phyloP scores from a whole-genome alignment of 2,797 vertebrate genomes.

The Megaceryle alcyon region DNA sequence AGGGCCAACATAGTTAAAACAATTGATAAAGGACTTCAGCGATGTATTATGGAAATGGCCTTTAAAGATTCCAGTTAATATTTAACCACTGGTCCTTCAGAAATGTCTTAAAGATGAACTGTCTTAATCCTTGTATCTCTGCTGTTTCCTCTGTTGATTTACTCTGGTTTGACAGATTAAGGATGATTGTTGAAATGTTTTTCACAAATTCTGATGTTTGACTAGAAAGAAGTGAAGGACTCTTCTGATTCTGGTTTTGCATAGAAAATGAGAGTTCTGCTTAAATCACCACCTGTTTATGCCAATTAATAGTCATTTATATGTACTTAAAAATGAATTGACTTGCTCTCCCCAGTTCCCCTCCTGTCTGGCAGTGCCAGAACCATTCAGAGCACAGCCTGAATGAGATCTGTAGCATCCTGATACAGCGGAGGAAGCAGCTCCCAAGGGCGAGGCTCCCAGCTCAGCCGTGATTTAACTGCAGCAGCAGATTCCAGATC shows the following conservation, averaged over 20 bases:
- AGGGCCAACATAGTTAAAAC: slow-evolving; percentile 78
- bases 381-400: background rate
- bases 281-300: background rate
- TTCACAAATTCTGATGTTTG: background rate
- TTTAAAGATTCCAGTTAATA: slow-evolving; percentile 79
- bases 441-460: background rate
- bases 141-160: background rate
- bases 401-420: background rate
- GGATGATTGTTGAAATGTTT: background rate
- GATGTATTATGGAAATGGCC: slow-evolving; percentile 84
- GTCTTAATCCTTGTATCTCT: background rate
- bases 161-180: background rate
- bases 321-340: background rate
- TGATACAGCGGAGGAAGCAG: accelerated
- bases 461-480: accelerated
- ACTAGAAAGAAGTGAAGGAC: background rate
- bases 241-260: background rate
- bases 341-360: background rate
- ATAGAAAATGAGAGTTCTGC: background rate
- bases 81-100: background rate
- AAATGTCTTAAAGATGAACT: background rate
- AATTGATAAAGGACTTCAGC: slow-evolving; percentile 87
- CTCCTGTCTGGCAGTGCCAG: background rate
- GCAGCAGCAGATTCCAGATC: background rate
- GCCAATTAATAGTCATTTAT: background rate